Evolutionary conservation across 2,797 vertebrate genomes (phyloP), one percentile per base, ranked within the genome.

Genomic region (Gephyroberyx darwinii): DNA sequence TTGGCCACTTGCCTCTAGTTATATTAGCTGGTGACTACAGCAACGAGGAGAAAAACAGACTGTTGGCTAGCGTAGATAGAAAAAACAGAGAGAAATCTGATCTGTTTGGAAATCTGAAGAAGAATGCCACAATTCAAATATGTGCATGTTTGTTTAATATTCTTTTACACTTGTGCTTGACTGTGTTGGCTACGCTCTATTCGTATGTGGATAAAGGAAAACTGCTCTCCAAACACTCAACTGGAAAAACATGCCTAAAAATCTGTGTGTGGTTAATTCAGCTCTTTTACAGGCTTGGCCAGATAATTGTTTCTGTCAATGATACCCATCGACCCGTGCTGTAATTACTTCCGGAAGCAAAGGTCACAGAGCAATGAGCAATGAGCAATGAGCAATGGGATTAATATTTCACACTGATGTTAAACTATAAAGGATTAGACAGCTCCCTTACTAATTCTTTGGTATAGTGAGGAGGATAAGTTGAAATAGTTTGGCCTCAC

Each of bases 271-370:
- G 70, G 78, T 84, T 80, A 71, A 82, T 77, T 77, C 50, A 60
- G 77, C 82, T 86, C 77, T 72, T 88, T 81, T 75, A 81, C 54
- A 71, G 84, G 82, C 84, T 70, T 68, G 76, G 71, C 64, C 8
- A 22, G 65, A 66, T 91, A 89, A 93, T 92, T 90, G 81, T 83
- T 51, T 83, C 79, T 74, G 84, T 86, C 86, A 85, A 35, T 80
- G 90, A 93, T 89, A 86, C 75, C 80, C 83, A 91, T 92, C 88
- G 89, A 79, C 75, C 67, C 54, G n/a, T 61, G 70, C 77, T 85
- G 75, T 92, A 91, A 93, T 90, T 89, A 91, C 81, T 85, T 89
- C 82, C 84, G 75, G 78, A 80, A 84, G 84, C 81, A 89, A 85
- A 87, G 69, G 69, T 87, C 81, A 85, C 71, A 71, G 75, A 88